Evolutionary conservation across 2,888 invertebrate genomes (phyloP).

Genomic region (Leptopilina myrica): DNA sequence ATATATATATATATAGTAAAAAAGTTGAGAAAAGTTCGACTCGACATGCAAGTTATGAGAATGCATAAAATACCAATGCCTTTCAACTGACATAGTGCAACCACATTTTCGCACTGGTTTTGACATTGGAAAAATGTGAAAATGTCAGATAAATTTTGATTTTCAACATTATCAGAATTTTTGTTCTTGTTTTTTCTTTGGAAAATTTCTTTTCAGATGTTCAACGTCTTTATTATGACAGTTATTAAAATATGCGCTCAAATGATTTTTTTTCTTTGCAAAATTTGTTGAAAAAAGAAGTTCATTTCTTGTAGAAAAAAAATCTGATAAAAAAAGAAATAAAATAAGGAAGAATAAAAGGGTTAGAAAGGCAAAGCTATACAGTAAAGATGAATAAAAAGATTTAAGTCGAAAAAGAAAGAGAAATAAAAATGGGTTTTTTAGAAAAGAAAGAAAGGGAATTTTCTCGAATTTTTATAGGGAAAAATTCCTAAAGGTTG

Average conservation of each 20-base stretch:
- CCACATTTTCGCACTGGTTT: conserved; percentile 20
- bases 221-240: neutral
- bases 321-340: too few relatives aligned
- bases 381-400: too few relatives aligned
- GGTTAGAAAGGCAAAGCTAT: too few relatives aligned
- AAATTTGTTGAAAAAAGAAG: too few relatives aligned
- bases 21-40: neutral
- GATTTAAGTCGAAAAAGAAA: too few relatives aligned
- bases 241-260: neutral
- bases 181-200: neutral
- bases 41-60: conserved; percentile 29
- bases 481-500: too few relatives aligned
- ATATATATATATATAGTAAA: too few relatives aligned
- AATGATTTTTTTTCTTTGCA: neutral
- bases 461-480: too few relatives aligned
- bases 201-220: neutral
- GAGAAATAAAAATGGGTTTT: too few relatives aligned
- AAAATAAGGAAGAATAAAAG: too few relatives aligned
- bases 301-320: too few relatives aligned
- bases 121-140: conserved; percentile 5
- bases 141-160: conserved; percentile 18
- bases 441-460: too few relatives aligned
- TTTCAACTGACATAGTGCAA: conserved; percentile 4
- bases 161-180: neutral
- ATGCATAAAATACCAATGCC: conserved; percentile 23